Percentiles rank a stretch among this genome's conserved stretches.
phyloP scores from a whole-genome alignment of 2,888 invertebrate genomes.

The Chydorus sphaericus region DNA sequence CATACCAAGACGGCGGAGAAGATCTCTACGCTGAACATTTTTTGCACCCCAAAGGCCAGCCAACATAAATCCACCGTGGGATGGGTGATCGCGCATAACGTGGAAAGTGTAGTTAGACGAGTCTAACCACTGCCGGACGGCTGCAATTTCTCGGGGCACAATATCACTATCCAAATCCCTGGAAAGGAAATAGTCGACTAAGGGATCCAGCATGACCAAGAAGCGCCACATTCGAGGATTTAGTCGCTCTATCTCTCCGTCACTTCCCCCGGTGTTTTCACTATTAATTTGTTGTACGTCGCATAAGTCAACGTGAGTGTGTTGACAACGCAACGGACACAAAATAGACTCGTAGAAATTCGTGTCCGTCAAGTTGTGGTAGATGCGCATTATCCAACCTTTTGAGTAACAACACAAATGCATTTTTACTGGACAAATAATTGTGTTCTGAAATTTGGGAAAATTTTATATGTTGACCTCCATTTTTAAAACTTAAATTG shows the following conservation, averaged over 20 bases:
- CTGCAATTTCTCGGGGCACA: conserved; percentile 17
- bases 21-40: conserved; percentile 3
- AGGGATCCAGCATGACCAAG: conserved; percentile 17
- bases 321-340: conserved; percentile 17
- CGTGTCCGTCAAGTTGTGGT: conserved; percentile 17
- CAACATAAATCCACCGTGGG: conserved; percentile 14
- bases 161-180: conserved; percentile 20
- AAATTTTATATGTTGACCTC: no score
- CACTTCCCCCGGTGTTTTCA: not conserved
- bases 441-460: not conserved
- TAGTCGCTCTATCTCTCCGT: not conserved
- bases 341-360: not conserved
- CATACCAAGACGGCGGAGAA: conserved; percentile 16
- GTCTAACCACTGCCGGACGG: conserved; percentile 19
- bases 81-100: conserved; percentile 19
- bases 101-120: conserved; percentile 17
- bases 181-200: conserved; percentile 18
- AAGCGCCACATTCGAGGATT: conserved; percentile 19
- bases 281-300: not conserved
- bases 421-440: no score
- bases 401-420: not conserved
- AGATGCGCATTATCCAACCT: conserved; percentile 19
- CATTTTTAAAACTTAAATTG: no score
- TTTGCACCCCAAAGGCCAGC: conserved; percentile 16
- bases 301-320: conserved; percentile 18